Evolutionary conservation across 1,140 invertebrate genomes (phyloP), one percentile per base, ranked within the genome.

Genomic region (Schlechtendalia chinensis): DNA sequence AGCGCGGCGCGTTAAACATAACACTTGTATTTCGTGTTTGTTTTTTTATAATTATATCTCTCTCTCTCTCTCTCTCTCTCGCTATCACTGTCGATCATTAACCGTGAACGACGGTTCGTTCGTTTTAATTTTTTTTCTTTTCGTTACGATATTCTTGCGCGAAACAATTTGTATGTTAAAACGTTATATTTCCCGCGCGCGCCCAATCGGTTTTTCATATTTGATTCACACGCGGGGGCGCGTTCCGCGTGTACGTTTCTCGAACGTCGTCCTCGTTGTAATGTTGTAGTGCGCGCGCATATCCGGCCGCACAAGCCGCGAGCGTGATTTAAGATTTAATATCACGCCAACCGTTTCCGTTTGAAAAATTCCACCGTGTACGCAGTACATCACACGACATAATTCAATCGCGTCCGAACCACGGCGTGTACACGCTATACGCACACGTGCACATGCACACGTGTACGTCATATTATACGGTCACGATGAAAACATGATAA

Each of bases 321-420:
- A 16, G 10, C 27, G 29, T 65, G 63, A 65, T 65, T 65, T 39
- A 65, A 39, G 32, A 65, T 39, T n/a, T n/a, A n/a, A n/a, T n/a
- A n/a, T 39, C 29, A 39, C 63, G 63, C 63, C 14, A 65, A 39
- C n/a, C 29, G 29, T 65, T 65, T 65, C 63, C 32, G 63, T 65
- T 65, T 24, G n/a, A n/a, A 65, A 65, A n/a, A 53, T 53, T 16
- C 50, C 39, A 29, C 19, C 22, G 19, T 19, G n/a, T 39, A 65
- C 63, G 22, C 19, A 65, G 63, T 65, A 65, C 24, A 65, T n/a
- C n/a, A 1, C 10, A 3, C 61, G 61, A 32, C 19, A 65, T 29
- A 12, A 16, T 65, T 5, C 39, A 45, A 10, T 45, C n/a, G n/a
- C n/a, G n/a, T n/a, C n/a, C n/a, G n/a, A 45, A 45, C 10, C 4